Conservation (phyloP, 1,140 invertebrate species). For the Drosophila pseudoobscura region DNA sequence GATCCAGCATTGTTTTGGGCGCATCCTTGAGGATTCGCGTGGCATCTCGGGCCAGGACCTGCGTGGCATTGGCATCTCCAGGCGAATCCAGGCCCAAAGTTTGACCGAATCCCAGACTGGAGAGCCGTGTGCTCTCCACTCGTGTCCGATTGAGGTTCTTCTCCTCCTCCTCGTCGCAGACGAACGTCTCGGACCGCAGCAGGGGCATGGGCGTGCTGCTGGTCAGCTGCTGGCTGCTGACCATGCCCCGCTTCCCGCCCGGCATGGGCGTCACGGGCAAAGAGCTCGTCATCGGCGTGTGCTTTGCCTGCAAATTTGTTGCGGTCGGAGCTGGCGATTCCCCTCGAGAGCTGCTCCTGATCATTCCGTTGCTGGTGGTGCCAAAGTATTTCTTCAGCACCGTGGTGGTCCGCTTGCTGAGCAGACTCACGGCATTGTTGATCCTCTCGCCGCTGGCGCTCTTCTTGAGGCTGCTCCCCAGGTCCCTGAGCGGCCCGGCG, state of each 20-base stretch:
- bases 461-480: constrained; percentile 62
- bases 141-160: background rate
- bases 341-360: too few relatives aligned
- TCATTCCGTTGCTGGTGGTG: constrained; percentile 5
- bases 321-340: too few relatives aligned
- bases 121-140: constrained; percentile 41
- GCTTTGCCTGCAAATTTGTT: background rate
- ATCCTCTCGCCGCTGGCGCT: constrained; percentile 70
- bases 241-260: constrained; percentile 22
- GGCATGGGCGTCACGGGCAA: constrained; percentile 61
- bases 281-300: constrained; percentile 52
- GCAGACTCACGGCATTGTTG: constrained; percentile 61
- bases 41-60: constrained; percentile 12
- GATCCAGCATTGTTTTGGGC: background rate
- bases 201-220: constrained; percentile 64
- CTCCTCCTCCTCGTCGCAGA: constrained; percentile 61
- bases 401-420: constrained; percentile 62
- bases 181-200: constrained; percentile 76
- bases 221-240: constrained; percentile 28
- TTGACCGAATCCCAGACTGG: constrained; percentile 41
- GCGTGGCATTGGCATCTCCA: constrained; percentile 3
- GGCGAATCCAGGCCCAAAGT: constrained; percentile 36
- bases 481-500: constrained; percentile 44
- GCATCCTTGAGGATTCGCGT: constrained; percentile 2
- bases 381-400: constrained; percentile 63